These are phyloP conservation scores for Sycophila texana DNA, from an alignment of 2,888 invertebrate species.

Conservation along the genomic window DNA sequence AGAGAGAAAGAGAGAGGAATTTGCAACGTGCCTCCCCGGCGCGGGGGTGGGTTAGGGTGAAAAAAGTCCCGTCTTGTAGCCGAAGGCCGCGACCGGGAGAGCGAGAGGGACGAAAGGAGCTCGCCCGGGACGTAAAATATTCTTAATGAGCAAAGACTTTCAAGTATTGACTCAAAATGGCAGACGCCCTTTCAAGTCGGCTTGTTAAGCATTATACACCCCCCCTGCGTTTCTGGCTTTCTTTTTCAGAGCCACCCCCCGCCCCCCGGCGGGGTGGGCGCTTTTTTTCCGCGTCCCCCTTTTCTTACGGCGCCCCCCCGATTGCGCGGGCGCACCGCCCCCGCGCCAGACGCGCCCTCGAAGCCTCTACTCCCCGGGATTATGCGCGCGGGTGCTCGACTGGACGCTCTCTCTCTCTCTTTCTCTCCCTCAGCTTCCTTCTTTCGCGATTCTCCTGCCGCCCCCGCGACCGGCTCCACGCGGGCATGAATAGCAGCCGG, in stretches of 20 bases:
- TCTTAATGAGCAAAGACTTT: slow-evolving; percentile 75
- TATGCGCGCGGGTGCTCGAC: slow-evolving; percentile 14
- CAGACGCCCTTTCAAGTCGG: slow-evolving; percentile 73
- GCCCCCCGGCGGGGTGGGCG: no score
- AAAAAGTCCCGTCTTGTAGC: slow-evolving; percentile 54
- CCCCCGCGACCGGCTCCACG: background rate
- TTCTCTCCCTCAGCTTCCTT: slow-evolving; percentile 10
- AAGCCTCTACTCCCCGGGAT: no score
- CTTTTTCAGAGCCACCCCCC: slow-evolving; percentile 60
- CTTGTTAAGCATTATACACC: slow-evolving; percentile 73
- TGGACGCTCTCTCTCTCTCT: slow-evolving; percentile 15
- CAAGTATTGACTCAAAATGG: slow-evolving; percentile 75
- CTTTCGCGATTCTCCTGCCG: no score
- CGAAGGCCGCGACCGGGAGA: slow-evolving; percentile 55
- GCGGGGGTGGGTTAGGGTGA: slow-evolving; percentile 9
- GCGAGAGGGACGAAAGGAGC: slow-evolving; percentile 59
- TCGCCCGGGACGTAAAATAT: slow-evolving; percentile 70
- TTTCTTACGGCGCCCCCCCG: slow-evolving; percentile 41
- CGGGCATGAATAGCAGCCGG: background rate
- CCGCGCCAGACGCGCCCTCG: no score
- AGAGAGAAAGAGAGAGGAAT: slow-evolving; percentile 52
- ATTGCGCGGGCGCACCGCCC: no score
- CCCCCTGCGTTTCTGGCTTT: slow-evolving; percentile 58
- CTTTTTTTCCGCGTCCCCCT: slow-evolving; percentile 20
- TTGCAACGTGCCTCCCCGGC: slow-evolving; percentile 51